phyloP scores from a whole-genome alignment of 1,140 invertebrate species.

The Drosophila sechellia region DNA sequence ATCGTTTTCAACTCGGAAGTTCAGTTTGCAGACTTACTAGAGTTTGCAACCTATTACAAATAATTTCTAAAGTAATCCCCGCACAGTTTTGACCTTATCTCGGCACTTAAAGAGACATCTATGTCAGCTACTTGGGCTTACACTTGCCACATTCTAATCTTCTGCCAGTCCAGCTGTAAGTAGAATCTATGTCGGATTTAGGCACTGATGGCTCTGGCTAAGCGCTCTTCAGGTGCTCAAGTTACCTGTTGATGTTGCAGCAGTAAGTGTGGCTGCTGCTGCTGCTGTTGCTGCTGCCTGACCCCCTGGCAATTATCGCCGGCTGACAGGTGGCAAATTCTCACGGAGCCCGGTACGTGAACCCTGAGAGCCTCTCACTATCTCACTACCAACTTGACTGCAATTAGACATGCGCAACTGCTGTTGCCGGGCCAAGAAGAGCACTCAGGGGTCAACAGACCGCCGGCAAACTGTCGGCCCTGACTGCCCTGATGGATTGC shows the following conservation, averaged over 20 bases:
- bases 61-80: too few relatives aligned
- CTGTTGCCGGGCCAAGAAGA: slow-evolving; percentile 29
- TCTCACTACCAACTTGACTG: slow-evolving; percentile 67
- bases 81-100: too few relatives aligned
- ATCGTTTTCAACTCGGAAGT: too few relatives aligned
- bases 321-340: slow-evolving; percentile 72
- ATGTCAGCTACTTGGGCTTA: slow-evolving; percentile 9
- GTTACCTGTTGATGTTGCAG: slow-evolving; percentile 43
- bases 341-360: slow-evolving; percentile 61
- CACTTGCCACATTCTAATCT: not conserved
- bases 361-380: slow-evolving; percentile 53
- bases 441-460: slow-evolving; percentile 75
- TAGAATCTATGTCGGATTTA: slow-evolving; percentile 46
- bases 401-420: slow-evolving; percentile 79
- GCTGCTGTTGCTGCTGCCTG: slow-evolving; percentile 39
- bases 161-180: slow-evolving; percentile 8
- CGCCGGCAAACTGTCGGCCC: slow-evolving; percentile 50
- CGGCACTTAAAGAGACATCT: not conserved
- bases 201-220: slow-evolving; percentile 1
- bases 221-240: slow-evolving; percentile 43
- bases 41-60: too few relatives aligned
- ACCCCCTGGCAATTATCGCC: slow-evolving; percentile 76
- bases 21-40: too few relatives aligned
- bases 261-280: slow-evolving; percentile 11
- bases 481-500: slow-evolving; percentile 77